phyloP scores from a whole-genome alignment of 2,888 invertebrate genomes.

The Thumatha senex region DNA sequence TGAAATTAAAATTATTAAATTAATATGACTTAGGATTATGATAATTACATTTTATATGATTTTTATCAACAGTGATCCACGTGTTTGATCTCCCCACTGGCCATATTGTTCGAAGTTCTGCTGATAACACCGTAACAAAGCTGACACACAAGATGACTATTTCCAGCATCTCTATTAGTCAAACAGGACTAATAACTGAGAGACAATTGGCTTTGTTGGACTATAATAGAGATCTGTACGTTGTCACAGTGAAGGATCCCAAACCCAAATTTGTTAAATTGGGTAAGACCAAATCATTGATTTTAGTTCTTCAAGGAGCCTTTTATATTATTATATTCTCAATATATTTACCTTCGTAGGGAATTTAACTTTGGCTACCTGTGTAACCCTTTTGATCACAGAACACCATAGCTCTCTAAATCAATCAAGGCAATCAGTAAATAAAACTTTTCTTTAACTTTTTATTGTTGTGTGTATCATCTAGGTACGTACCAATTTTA shows the following conservation, averaged over 20 bases:
- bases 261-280: constrained; percentile 88
- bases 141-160: constrained; percentile 91
- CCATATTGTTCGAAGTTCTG: constrained; percentile 86
- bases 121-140: constrained; percentile 88
- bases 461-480: too few relatives aligned
- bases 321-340: not conserved
- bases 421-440: too few relatives aligned
- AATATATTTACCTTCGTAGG: not conserved
- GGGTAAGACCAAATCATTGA: constrained; percentile 70
- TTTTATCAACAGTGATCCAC: constrained; percentile 85
- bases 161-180: constrained; percentile 92
- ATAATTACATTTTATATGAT: too few relatives aligned
- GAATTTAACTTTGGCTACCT: too few relatives aligned
- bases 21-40: not conserved
- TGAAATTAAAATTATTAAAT: not conserved
- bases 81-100: constrained; percentile 91
- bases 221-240: constrained; percentile 93
- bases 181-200: constrained; percentile 90
- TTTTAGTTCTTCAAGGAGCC: not conserved
- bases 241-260: constrained; percentile 88
- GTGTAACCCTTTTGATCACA: too few relatives aligned
- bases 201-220: constrained; percentile 95
- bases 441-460: too few relatives aligned
- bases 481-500: too few relatives aligned
- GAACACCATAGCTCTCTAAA: too few relatives aligned